Evolutionary conservation across 53 echinoderm and acorn worm species (phyloP), one percentile per base, ranked within the genome.

Genomic region (Paelopatides confundens): DNA sequence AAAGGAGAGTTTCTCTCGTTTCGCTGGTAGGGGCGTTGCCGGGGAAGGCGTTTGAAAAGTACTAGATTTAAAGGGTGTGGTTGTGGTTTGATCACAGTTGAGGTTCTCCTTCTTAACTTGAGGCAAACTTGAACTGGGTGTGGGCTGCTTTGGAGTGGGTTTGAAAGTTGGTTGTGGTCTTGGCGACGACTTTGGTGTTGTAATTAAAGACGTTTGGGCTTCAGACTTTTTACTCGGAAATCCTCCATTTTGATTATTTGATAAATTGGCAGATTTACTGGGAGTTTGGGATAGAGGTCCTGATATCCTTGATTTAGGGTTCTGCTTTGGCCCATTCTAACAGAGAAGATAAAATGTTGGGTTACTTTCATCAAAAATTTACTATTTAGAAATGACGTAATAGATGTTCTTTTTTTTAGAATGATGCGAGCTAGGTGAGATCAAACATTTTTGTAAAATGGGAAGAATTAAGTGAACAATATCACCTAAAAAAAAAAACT

Each of bases 1-100:
- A 76, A 96, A 94, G 30, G 94, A 92, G 3, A 96, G 31, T 51
- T 93, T 96, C 48, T 82, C 87, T 9, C 96, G 85, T 54, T 94
- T 87, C 1, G 77, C 50, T 2, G 93, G 88, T 3, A 91, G 90
- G 1, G 93, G 91, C 14, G 66, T 66, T 23, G 71, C 87, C 39
- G 40, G 86, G 27, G 90, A 74, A 26, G 88, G 79, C 5, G 90
- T 69, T 30, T 82, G 62, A 48, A 81, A 76, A 24, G 65, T 24
- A 28, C 64, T 65, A 32, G 79, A 29, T 21, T 53, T 79, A 34
- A 51, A 10, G 5, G 79, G 79, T 24, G 40, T 71, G 74, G 88
- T 53, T 29, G 71, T 71, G 2, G 40, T 10, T 30, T 90, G 37
- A 71, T 15, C 23, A 58, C 17, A 23, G 84, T 86, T 23, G 62